Conservation (phyloP, 2,113 vertebrate species). For the Phaethornis superciliosus region DNA sequence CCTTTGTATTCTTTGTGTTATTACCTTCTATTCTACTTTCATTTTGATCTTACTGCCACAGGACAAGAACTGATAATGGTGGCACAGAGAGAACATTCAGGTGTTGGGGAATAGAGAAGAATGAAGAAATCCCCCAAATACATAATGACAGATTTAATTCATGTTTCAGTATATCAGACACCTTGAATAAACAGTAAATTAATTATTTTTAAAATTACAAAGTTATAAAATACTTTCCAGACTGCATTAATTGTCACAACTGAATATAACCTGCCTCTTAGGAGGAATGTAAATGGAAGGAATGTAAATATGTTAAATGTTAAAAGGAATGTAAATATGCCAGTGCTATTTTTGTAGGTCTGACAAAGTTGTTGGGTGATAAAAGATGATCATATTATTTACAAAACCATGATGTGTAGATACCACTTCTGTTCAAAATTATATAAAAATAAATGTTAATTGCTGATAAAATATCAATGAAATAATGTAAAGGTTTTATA, state of each 20-base stretch:
- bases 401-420: not conserved
- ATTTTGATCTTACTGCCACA: slow-evolving; percentile 35
- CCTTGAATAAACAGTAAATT: not conserved
- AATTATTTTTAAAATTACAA: not conserved
- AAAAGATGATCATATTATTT: not conserved
- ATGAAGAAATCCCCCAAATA: not conserved
- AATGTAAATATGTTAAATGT: too few species aligned
- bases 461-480: not conserved
- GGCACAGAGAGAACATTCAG: not conserved
- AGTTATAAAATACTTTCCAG: not conserved
- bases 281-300: too few species aligned
- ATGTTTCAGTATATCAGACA: not conserved
- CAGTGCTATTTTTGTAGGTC: not conserved
- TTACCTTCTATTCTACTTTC: not conserved
- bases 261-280: not conserved
- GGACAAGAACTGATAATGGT: not conserved
- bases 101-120: not conserved
- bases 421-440: not conserved
- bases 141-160: not conserved
- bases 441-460: not conserved
- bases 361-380: not conserved
- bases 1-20: not conserved
- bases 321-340: not conserved
- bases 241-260: not conserved
- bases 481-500: not conserved